A percentile compares a stretch with the other conserved stretches of the same genome.
Conservation (phyloP, 2,888 invertebrate species). For the Plebejus argus region DNA sequence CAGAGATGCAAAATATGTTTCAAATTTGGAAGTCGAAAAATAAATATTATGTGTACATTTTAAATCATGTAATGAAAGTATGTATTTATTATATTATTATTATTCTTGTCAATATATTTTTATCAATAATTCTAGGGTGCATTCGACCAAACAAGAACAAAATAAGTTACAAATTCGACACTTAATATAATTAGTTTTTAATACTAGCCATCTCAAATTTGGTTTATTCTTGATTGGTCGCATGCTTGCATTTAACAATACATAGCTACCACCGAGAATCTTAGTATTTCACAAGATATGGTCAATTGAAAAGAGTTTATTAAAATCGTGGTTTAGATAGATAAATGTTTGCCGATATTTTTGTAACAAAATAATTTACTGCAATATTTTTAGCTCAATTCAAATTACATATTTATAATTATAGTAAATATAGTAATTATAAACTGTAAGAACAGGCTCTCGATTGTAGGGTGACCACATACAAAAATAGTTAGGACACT, state of each 20-base stretch:
- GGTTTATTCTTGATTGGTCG: background rate
- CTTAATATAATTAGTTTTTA: background rate
- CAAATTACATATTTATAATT: background rate
- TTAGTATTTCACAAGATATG: conserved; percentile 4
- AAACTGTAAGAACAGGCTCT: conserved; percentile 29
- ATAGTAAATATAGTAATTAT: background rate
- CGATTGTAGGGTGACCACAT: conserved; percentile 29
- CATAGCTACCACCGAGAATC: background rate
- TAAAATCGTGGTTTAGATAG: conserved; percentile 1
- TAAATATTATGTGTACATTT: background rate
- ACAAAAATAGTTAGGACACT: background rate
- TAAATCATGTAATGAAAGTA: background rate
- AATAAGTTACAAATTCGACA: background rate
- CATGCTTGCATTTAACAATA: background rate
- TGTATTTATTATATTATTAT: background rate
- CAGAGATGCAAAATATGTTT: conserved; percentile 9
- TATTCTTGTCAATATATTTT: background rate
- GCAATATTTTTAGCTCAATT: background rate
- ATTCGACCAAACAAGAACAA: background rate
- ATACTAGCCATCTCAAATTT: background rate
- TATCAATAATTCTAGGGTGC: background rate
- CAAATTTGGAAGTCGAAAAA: background rate
- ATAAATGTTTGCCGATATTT: conserved; percentile 20
- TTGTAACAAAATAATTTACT: conserved; percentile 3
- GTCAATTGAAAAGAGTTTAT: background rate